Base-by-base conservation (phyloP, 2,113 vertebrate genomes). In the Tachysurus vachellii region DNA sequence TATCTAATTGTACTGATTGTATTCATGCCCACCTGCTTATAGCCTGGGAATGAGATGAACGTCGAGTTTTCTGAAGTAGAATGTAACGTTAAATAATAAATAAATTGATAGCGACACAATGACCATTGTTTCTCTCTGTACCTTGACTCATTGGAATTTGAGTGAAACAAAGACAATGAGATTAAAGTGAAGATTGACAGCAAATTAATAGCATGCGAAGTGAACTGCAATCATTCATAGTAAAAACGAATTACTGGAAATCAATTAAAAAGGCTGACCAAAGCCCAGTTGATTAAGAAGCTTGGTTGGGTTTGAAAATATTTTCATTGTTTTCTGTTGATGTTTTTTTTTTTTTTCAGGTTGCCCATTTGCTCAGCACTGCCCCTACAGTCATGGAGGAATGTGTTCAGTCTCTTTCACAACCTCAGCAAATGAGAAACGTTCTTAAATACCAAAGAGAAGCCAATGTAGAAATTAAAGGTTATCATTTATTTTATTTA, bases 381-480 rank as follows among this genome's bases (percentile, higher is more conserved):
- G 83, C 76, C 3, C 89, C 90, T 59, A 62, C 86, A 47, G 28
- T 85, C 53, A 75, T 91, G 77, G 85, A 89, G 50, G 82, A 89
- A 76, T 90, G 86, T 80, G 13, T 90, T 47, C 73, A 80, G 70
- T 88, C 82, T 42, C 53, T 90, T 42, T 85, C 86, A 31, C 76
- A 62, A 42, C 75, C 84, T 62, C 84, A 88, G 3, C 62, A 84
- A 36, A 66, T 90, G 3, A 76, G 44, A 66, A 82, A 75, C 50
- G 10, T 89, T 42, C 83, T 91, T 80, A 57, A 87, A 68, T 83
- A 85, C 80, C 84, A 86, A 80, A 88, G 54, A 84, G 47, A 80
- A 53, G 31, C 50, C 44, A 50, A 1, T 62, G 17, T n/a, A 53
- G 64, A 71, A 21, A 80, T 50, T 0, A 80, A 86, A 81, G 89